phyloP scores from a whole-genome alignment of 2,797 vertebrate genomes.

The Hirundo rustica region DNA sequence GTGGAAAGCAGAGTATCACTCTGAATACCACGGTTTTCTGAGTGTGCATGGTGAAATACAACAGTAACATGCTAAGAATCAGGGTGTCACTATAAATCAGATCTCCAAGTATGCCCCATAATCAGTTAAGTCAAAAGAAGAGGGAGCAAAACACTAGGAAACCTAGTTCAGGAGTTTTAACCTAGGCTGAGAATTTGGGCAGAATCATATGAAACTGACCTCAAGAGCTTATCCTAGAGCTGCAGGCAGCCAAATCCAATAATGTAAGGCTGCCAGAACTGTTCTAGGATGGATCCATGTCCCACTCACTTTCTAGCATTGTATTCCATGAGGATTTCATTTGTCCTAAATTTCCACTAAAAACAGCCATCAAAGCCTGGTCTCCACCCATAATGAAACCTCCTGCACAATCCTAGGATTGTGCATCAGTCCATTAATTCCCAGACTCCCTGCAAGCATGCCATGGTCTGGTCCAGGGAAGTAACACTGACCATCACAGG shows the following conservation, averaged over 20 bases:
- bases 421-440: background rate
- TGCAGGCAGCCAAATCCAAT: background rate
- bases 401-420: background rate
- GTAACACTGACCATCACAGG: accelerated
- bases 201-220: background rate
- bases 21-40: background rate
- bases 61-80: background rate
- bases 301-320: background rate
- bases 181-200: background rate
- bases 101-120: accelerated
- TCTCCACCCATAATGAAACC: background rate
- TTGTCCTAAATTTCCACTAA: background rate
- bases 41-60: background rate
- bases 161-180: background rate
- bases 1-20: background rate
- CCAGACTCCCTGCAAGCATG: background rate
- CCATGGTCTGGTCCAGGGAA: background rate
- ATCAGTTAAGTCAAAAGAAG: background rate
- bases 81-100: background rate
- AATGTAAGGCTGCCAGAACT: background rate
- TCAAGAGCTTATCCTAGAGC: background rate
- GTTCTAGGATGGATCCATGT: background rate
- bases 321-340: background rate
- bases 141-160: background rate
- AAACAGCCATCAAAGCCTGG: background rate